A percentile compares a stretch with the other conserved stretches of the same genome.
phyloP scores from a whole-genome alignment of 2,888 invertebrate species.

The Trisateles emortualis region DNA sequence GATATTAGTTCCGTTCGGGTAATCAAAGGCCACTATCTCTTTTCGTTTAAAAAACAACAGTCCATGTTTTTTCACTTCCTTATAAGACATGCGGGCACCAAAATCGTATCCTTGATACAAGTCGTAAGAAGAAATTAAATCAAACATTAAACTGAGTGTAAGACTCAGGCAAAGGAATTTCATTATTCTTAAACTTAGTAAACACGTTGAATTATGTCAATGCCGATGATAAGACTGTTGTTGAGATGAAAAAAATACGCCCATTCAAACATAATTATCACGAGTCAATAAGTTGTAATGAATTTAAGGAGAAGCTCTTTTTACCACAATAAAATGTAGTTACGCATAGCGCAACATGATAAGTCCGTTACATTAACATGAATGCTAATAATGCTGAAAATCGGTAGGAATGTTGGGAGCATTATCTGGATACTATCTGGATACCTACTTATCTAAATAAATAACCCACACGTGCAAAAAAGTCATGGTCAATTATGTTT shows the following conservation, averaged over 20 bases:
- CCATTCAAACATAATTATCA: constrained; percentile 3
- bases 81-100: constrained; percentile 61
- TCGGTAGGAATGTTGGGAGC: no score
- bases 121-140: constrained; percentile 34
- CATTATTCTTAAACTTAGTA: constrained; percentile 21
- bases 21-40: constrained; percentile 45
- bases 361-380: no score
- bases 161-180: constrained; percentile 15
- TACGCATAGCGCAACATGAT: no score
- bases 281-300: no score
- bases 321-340: no score
- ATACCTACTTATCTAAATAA: no score
- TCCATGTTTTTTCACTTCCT: constrained; percentile 61
- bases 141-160: constrained; percentile 14
- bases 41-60: constrained; percentile 56
- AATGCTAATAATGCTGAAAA: no score
- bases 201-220: constrained; percentile 39
- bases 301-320: no score
- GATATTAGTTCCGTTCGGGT: constrained; percentile 58
- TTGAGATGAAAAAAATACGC: constrained; percentile 32
- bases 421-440: no score
- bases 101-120: constrained; percentile 53
- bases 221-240: constrained; percentile 44
- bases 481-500: no score
- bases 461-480: no score